phyloP scores from a whole-genome alignment of 2,888 invertebrate species.

The Ptychoptera contaminata region DNA sequence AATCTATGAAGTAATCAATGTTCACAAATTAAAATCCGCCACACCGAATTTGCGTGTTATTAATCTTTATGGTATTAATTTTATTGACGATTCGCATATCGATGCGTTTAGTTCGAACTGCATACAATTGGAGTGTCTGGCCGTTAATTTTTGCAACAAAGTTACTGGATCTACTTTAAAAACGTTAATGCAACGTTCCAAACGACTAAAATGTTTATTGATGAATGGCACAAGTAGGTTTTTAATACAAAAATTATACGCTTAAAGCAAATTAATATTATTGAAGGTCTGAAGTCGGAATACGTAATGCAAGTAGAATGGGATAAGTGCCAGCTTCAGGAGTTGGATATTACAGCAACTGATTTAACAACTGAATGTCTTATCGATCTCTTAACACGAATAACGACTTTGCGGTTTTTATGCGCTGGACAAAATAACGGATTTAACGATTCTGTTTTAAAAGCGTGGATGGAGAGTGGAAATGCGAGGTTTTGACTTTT shows the following conservation, averaged over 20 bases:
- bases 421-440: conserved; percentile 96
- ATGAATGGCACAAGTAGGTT: conserved; percentile 89
- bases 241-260: conserved; percentile 32
- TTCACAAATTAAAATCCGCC: conserved; percentile 94
- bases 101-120: conserved; percentile 96
- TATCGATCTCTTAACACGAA: conserved; percentile 76
- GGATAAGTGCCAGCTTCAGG: conserved; percentile 89
- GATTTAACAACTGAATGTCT: conserved; percentile 89
- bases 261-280: background rate
- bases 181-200: conserved; percentile 82
- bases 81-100: conserved; percentile 96
- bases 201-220: conserved; percentile 77
- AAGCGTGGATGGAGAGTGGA: conserved; percentile 81
- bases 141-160: conserved; percentile 93
- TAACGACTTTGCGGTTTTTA: conserved; percentile 71
- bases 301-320: conserved; percentile 93
- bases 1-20: conserved; percentile 97
- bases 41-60: conserved; percentile 95
- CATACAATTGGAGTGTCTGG: conserved; percentile 88
- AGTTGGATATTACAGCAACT: conserved; percentile 93
- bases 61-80: conserved; percentile 96
- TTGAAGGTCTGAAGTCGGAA: conserved; percentile 63
- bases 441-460: conserved; percentile 87
- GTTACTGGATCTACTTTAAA: conserved; percentile 94
- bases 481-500: conserved; percentile 41